Percentiles rank a stretch among this genome's conserved stretches.
Evolutionary conservation across 2,113 vertebrate genomes (phyloP).

Genomic region (Macaca nemestrina): DNA sequence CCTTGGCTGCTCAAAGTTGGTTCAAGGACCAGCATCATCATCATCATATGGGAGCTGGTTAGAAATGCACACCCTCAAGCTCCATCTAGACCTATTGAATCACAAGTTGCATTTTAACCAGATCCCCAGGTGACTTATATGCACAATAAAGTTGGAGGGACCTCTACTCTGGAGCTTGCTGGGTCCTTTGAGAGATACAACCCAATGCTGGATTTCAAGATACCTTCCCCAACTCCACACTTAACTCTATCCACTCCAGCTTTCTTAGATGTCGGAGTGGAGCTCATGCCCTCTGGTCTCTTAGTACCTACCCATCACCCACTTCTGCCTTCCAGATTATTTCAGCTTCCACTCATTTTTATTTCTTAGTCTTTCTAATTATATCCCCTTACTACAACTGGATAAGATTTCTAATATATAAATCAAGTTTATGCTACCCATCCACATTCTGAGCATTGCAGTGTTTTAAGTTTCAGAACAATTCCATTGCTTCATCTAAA

Average conservation of each 20-base stretch:
- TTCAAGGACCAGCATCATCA: neutral
- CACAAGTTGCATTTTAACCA: neutral
- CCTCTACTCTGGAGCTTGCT: neutral
- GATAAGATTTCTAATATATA: constrained; percentile 27
- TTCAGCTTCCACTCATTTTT: neutral
- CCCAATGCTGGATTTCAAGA: neutral
- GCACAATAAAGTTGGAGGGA: neutral
- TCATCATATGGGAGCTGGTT: neutral
- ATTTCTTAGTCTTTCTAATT: constrained; percentile 29
- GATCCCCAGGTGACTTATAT: neutral
- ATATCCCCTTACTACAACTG: neutral
- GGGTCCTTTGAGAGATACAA: neutral
- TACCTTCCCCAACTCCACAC: neutral
- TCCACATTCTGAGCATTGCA: neutral
- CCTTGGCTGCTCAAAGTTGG: neutral
- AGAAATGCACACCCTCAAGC: neutral
- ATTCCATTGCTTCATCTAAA: constrained; percentile 25
- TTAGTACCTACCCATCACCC: neutral
- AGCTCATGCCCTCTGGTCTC: neutral
- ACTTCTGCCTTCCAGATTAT: constrained; percentile 2
- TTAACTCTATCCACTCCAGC: neutral
- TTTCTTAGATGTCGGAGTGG: neutral
- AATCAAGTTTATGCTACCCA: neutral
- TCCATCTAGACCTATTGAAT: neutral
- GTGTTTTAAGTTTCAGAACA: constrained; percentile 38